Conservation (phyloP, 2,888 invertebrate species). For the Caenorhabditis sp. region DNA sequence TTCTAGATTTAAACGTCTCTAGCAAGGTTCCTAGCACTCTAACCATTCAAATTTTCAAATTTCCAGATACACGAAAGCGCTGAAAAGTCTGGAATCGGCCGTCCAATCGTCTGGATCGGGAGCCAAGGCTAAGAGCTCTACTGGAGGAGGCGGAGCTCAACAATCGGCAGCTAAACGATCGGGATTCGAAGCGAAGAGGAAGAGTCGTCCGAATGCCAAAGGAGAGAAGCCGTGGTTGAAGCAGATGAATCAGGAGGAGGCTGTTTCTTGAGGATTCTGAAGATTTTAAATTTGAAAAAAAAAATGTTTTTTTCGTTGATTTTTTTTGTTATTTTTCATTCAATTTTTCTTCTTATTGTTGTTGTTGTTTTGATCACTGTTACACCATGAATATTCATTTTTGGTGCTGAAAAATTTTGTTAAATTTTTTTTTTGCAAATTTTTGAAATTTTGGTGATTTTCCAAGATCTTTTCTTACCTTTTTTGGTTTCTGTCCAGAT, state of each 20-base stretch:
- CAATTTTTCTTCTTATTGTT: background rate
- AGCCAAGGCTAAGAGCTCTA: constrained; percentile 61
- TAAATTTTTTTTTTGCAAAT: background rate
- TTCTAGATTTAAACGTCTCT: background rate
- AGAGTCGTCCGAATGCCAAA: constrained; percentile 54
- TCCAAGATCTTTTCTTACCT: background rate
- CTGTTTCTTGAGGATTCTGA: background rate
- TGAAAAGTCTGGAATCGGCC: constrained; percentile 56
- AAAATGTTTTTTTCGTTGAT: background rate
- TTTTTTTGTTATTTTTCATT: background rate
- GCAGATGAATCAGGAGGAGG: constrained; percentile 30
- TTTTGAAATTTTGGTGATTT: background rate
- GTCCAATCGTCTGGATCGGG: constrained; percentile 54
- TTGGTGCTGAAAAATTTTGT: background rate
- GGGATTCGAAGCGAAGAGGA: constrained; percentile 64
- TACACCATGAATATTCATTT: background rate
- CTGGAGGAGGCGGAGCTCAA: background rate
- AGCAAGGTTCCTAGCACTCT: no score
- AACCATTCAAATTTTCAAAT: no score
- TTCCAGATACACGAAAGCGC: constrained; percentile 61
- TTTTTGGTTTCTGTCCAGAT: background rate
- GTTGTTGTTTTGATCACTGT: background rate
- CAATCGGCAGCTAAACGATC: constrained; percentile 36
- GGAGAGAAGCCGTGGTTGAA: constrained; percentile 63
- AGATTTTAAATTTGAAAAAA: background rate